Percentiles rank a stretch among this genome's conserved stretches.
phyloP scores from a whole-genome alignment of 2,113 vertebrate genomes.

The Gallinago undulata region DNA sequence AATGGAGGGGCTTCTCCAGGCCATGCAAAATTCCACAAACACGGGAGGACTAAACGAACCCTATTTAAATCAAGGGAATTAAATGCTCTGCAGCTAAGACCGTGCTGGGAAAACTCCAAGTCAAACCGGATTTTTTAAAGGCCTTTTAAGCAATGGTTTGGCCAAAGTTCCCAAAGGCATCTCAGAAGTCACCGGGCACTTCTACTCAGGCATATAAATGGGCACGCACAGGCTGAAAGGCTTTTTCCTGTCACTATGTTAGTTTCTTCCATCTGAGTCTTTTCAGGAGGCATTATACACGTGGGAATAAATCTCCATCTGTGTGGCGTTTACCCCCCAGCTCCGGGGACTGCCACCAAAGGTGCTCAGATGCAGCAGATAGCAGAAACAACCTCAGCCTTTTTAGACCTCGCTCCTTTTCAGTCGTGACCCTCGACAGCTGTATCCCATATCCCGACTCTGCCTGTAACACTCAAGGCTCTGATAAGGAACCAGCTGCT shows the following conservation, averaged over 20 bases:
- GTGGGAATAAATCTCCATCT: not conserved
- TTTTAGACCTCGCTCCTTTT: not conserved
- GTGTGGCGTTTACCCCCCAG: not conserved
- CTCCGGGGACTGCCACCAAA: rapidly evolving
- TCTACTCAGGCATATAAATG: not conserved
- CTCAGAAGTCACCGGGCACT: not conserved
- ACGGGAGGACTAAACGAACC: not conserved
- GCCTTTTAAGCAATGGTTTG: conserved; percentile 7
- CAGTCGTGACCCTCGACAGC: not conserved
- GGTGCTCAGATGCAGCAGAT: not conserved
- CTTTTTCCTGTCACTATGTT: not conserved
- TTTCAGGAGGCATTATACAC: not conserved
- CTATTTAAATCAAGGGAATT: not conserved
- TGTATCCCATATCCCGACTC: not conserved
- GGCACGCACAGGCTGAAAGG: not conserved
- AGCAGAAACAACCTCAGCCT: not conserved
- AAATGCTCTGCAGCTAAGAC: not conserved
- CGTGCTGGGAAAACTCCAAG: not conserved
- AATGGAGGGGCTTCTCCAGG: not conserved
- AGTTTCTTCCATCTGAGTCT: not conserved
- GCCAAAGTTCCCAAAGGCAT: not conserved
- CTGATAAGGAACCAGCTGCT: conserved; percentile 23
- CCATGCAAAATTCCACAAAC: not conserved
- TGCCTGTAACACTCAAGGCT: not conserved
- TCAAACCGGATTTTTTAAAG: not conserved